Conservation (phyloP, 2,113 vertebrate species). For the Pollimyrus isidori region DNA sequence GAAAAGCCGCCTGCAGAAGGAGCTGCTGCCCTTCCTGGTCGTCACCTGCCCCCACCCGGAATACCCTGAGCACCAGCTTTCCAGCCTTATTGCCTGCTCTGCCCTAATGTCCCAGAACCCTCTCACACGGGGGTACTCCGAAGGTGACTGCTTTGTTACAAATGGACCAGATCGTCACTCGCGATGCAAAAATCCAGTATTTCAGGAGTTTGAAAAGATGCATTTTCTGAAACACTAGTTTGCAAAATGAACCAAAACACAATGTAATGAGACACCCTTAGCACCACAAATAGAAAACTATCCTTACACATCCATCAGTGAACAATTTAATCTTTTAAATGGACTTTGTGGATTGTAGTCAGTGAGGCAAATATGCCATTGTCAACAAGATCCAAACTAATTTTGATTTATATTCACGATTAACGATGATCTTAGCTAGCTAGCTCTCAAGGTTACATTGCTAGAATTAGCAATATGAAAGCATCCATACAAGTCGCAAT, state of each 20-base stretch:
- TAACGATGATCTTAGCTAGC: not conserved
- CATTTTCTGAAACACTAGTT: not conserved
- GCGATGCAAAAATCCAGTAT: not conserved
- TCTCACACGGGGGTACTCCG: slow-evolving; percentile 70
- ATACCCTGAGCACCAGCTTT: slow-evolving; percentile 61
- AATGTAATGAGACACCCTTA: not conserved
- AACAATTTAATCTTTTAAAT: not conserved
- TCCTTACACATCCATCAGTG: not conserved
- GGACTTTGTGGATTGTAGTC: not conserved
- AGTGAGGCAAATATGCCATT: not conserved
- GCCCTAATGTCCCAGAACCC: slow-evolving; percentile 64
- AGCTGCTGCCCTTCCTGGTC: slow-evolving; percentile 73
- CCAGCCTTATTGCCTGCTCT: slow-evolving; percentile 60
- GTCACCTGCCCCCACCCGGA: slow-evolving; percentile 43
- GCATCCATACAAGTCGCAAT: not conserved
- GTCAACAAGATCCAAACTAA: not conserved
- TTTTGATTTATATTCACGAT: not conserved
- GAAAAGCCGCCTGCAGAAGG: slow-evolving; percentile 50
- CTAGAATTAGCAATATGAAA: not conserved
- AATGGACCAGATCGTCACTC: not conserved
- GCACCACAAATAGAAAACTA: not conserved
- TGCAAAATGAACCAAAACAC: not conserved
- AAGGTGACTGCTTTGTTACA: slow-evolving; percentile 56
- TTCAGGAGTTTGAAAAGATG: not conserved
- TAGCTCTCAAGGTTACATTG: not conserved